phyloP scores from a whole-genome alignment of 2,888 invertebrate species.

The Criorhina ranunculi region DNA sequence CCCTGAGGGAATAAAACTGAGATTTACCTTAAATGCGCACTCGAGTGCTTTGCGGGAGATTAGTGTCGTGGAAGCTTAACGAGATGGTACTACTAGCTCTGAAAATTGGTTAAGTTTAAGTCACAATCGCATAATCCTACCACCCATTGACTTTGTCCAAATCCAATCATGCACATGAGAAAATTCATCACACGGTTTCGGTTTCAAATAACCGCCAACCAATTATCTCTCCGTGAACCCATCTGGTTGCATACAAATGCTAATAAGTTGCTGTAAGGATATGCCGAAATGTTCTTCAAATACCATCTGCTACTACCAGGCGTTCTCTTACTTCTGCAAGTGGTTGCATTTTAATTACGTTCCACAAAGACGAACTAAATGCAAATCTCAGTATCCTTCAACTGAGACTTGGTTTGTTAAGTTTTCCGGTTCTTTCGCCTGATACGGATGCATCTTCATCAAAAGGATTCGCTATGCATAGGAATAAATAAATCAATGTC shows the following conservation, averaged over 20 bases:
- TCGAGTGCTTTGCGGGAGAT: constrained; percentile 44
- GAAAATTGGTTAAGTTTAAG: no score
- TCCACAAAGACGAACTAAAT: constrained; percentile 15
- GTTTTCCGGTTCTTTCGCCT: constrained; percentile 29
- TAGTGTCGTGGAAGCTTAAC: constrained; percentile 62
- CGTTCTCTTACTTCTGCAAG: no score
- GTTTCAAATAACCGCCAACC: constrained; percentile 38
- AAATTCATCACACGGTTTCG: not conserved
- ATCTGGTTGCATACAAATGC: constrained; percentile 44
- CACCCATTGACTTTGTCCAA: not conserved
- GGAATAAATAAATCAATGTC: constrained; percentile 55
- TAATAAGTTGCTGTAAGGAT: constrained; percentile 20
- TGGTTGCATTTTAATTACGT: constrained; percentile 60
- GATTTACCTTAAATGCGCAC: constrained; percentile 54
- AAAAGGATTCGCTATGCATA: constrained; percentile 30
- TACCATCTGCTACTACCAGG: constrained; percentile 40
- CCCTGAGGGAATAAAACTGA: constrained; percentile 37
- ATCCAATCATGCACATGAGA: constrained; percentile 30
- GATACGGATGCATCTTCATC: constrained; percentile 44
- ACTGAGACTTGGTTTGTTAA: constrained; percentile 35
- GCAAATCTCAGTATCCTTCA: constrained; percentile 36
- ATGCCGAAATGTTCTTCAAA: constrained; percentile 41
- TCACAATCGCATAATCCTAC: no score
- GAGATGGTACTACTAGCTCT: constrained; percentile 48
- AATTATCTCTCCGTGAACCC: constrained; percentile 25